Evolutionary conservation across 2,113 vertebrate species (phyloP).

Genomic region (Phodopus roborovskii): DNA sequence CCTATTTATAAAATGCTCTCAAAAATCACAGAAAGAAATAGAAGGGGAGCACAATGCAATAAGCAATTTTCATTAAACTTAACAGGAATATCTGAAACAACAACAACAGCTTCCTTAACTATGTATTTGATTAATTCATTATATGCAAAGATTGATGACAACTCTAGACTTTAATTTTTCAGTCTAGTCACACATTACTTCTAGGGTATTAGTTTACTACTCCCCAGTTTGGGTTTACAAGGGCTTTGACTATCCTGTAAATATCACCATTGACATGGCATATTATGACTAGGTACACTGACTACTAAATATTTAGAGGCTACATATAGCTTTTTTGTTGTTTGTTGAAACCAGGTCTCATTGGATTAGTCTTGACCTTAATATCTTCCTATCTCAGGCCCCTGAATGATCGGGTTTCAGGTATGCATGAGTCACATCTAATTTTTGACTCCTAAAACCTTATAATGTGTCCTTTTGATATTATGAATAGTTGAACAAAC

Average conservation of each 20-base stretch:
- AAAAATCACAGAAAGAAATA: neutral
- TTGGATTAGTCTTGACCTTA: neutral
- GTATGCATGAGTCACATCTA: neutral
- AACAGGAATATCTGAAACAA: neutral
- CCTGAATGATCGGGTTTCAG: neutral
- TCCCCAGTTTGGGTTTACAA: neutral
- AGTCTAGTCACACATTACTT: neutral
- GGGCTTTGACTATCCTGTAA: neutral
- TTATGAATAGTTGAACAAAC: too few relatives aligned
- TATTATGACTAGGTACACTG: neutral
- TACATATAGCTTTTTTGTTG: too few relatives aligned
- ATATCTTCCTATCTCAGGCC: neutral
- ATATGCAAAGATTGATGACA: conserved; percentile 33
- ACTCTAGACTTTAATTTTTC: neutral
- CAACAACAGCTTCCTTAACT: conserved; percentile 6
- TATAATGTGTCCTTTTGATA: neutral
- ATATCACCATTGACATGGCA: neutral
- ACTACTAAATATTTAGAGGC: neutral
- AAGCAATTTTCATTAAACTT: conserved; percentile 16
- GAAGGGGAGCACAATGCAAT: neutral
- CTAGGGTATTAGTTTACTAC: neutral
- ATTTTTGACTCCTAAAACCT: neutral
- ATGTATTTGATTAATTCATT: conserved; percentile 17
- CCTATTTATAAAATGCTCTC: conserved; percentile 28
- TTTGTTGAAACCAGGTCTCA: neutral